These are phyloP conservation scores for Florisuga fusca DNA, from an alignment of 2,797 vertebrate species.

Conservation along the genomic window DNA sequence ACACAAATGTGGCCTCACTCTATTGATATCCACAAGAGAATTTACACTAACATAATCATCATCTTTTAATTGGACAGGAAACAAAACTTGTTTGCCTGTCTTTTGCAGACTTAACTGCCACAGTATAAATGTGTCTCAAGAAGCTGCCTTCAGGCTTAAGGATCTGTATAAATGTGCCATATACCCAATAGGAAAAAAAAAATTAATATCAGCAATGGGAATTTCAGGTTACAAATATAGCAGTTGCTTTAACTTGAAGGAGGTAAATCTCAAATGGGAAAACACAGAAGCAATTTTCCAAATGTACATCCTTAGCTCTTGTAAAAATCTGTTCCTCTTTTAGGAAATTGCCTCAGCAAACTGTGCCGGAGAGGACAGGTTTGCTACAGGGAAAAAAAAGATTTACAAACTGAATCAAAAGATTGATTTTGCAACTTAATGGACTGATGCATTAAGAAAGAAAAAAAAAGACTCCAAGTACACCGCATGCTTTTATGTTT, in stretches of 20 bases:
- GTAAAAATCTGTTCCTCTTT: not conserved
- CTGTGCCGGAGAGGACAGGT: not conserved
- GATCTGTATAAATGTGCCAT: not conserved
- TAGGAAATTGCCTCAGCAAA: not conserved
- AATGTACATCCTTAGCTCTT: not conserved
- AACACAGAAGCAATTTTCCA: not conserved
- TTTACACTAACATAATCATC: not conserved
- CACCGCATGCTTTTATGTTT: not conserved
- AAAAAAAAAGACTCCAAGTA: not conserved
- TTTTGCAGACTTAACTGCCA: not conserved
- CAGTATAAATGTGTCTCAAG: not conserved
- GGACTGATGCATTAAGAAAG: not conserved
- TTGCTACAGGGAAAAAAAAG: not conserved
- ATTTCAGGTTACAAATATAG: not conserved
- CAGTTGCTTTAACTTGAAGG: not conserved
- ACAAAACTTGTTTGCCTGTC: not conserved
- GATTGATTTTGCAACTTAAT: not conserved
- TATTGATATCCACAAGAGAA: not conserved
- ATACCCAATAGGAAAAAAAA: not conserved
- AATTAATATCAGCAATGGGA: not conserved
- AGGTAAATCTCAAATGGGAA: slow-evolving; percentile 1
- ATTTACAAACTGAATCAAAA: not conserved
- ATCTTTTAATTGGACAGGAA: not conserved
- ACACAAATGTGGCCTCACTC: not conserved
- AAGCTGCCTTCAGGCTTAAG: not conserved